Percentiles rank a stretch among this genome's conserved stretches.
phyloP scores from a whole-genome alignment of 1,140 invertebrate species.

The Eupristina koningsbergeri region DNA sequence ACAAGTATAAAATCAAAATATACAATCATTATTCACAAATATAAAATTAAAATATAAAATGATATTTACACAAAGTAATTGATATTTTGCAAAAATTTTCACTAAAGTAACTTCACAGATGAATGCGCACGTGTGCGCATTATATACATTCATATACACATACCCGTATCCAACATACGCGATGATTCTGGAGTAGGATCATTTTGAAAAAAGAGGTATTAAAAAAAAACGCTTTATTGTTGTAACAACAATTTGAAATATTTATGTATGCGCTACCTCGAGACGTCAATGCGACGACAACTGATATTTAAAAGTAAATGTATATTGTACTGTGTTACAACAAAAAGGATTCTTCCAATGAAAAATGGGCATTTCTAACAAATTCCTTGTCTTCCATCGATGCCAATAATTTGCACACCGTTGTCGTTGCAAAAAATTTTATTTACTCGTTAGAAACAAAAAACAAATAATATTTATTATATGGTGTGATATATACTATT shows the following conservation, averaged over 20 bases:
- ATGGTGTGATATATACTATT: conserved; percentile 45
- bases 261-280: conserved; percentile 23
- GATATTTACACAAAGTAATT: not conserved
- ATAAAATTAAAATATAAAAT: too few relatives aligned
- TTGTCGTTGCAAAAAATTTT: conserved; percentile 38
- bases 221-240: conserved; percentile 27
- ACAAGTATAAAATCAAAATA: not conserved
- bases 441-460: conserved; percentile 37
- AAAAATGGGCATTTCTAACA: conserved; percentile 32
- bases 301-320: not conserved
- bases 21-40: not conserved
- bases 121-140: conserved; percentile 7
- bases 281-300: conserved; percentile 10
- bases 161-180: conserved; percentile 13
- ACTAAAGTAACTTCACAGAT: conserved; percentile 30
- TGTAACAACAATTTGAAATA: conserved; percentile 33
- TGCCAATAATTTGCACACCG: conserved; percentile 29
- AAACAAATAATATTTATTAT: conserved; percentile 39
- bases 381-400: conserved; percentile 47
- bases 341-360: not conserved
- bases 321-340: conserved; percentile 17
- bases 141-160: conserved; percentile 25
- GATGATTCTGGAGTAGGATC: conserved; percentile 8
- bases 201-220: conserved; percentile 13
- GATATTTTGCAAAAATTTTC: conserved; percentile 23